Percentiles rank a stretch among this genome's conserved stretches.
Evolutionary conservation across 1,140 invertebrate genomes (phyloP).

Genomic region (Homalodisca vitripennis): DNA sequence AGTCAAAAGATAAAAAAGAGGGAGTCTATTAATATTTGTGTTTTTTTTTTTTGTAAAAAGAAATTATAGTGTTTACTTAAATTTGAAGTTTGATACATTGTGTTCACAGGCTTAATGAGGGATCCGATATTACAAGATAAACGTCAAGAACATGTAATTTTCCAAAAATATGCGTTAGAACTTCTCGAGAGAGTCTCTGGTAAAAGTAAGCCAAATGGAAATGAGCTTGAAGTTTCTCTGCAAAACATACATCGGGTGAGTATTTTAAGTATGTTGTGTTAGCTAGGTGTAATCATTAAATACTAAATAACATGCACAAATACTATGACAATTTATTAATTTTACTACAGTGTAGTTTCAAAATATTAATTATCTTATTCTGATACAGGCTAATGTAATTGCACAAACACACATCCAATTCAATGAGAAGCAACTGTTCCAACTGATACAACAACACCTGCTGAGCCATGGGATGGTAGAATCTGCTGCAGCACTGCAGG

Average conservation of each 20-base stretch:
- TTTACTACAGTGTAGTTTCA: too few relatives aligned
- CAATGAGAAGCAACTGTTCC: slow-evolving; percentile 88
- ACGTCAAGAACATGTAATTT: slow-evolving; percentile 89
- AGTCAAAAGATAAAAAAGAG: too few relatives aligned
- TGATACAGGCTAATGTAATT: slow-evolving; percentile 92
- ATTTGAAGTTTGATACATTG: too few relatives aligned
- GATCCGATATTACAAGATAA: slow-evolving; percentile 97
- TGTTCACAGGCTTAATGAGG: slow-evolving; percentile 81
- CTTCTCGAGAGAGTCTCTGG: slow-evolving; percentile 90
- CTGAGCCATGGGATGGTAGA: slow-evolving; percentile 69
- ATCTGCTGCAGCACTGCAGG: slow-evolving; percentile 69
- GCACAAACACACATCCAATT: slow-evolving; percentile 93
- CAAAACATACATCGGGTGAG: slow-evolving; percentile 78
- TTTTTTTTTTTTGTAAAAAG: too few relatives aligned
- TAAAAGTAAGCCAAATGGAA: slow-evolving; percentile 78
- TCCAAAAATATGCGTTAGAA: slow-evolving; percentile 93
- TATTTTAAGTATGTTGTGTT: slow-evolving; percentile 38
- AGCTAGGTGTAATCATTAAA: slow-evolving; percentile 53
- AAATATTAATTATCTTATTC: too few relatives aligned
- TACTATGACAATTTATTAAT: too few relatives aligned
- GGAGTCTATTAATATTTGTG: too few relatives aligned
- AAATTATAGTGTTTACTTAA: too few relatives aligned
- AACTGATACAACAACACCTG: slow-evolving; percentile 90
- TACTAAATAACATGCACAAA: too few relatives aligned
- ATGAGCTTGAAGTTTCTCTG: slow-evolving; percentile 79